A percentile compares a stretch with the other conserved stretches of the same genome.
Conservation (phyloP, 1,140 invertebrate species). For the Calliopsis andreniformis region DNA sequence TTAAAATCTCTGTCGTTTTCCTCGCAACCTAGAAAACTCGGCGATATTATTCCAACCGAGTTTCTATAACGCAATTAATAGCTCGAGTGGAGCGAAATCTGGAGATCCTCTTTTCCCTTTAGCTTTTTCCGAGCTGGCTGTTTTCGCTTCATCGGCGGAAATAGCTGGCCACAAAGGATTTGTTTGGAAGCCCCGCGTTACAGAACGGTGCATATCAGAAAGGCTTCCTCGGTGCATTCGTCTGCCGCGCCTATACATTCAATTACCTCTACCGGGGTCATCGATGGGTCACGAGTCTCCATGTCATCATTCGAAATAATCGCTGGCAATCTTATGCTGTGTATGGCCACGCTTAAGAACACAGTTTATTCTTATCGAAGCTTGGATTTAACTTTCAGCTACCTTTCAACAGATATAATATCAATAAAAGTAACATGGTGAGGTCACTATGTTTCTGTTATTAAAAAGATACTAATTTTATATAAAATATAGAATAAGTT, state of each 20-base stretch:
- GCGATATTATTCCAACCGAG: neutral
- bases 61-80: slow-evolving; percentile 33
- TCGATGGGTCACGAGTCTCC: slow-evolving; percentile 6
- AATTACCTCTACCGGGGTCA: slow-evolving; percentile 9
- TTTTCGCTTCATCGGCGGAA: slow-evolving; percentile 55
- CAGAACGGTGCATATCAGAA: slow-evolving; percentile 31
- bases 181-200: slow-evolving; percentile 62
- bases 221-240: slow-evolving; percentile 59
- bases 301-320: neutral
- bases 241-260: slow-evolving; percentile 34
- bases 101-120: slow-evolving; percentile 40
- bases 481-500: no score
- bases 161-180: slow-evolving; percentile 57
- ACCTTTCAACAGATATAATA: no score
- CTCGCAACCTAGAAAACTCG: neutral
- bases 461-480: no score
- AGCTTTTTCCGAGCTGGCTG: slow-evolving; percentile 24
- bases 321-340: neutral
- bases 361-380: no score
- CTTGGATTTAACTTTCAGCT: no score
- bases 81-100: slow-evolving; percentile 24
- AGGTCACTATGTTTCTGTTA: no score
- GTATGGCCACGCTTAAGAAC: no score
- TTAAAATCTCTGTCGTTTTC: neutral
- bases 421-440: no score